Evolutionary conservation across 2,888 invertebrate genomes (phyloP).

Genomic region (Andrena flavipes): DNA sequence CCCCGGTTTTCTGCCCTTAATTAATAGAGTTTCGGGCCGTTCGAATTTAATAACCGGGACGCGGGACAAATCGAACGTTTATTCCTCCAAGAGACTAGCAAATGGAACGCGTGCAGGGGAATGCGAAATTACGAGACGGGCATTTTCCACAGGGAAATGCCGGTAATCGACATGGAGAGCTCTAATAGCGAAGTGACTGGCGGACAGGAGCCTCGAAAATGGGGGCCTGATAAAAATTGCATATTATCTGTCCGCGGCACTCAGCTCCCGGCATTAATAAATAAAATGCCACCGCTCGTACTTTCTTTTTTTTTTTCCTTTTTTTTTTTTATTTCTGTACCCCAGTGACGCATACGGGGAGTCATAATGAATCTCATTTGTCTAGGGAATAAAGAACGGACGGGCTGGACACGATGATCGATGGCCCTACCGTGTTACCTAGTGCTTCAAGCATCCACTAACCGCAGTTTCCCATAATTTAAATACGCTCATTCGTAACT

Average conservation of each 20-base stretch:
- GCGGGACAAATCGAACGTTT: not conserved
- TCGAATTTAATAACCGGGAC: slow-evolving; percentile 13
- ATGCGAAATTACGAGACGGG: slow-evolving; percentile 1
- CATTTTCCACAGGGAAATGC: slow-evolving; percentile 10
- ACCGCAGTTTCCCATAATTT: slow-evolving; percentile 66
- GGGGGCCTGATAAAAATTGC: slow-evolving; percentile 61
- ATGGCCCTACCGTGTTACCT: slow-evolving; percentile 57
- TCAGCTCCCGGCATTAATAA: slow-evolving; percentile 60
- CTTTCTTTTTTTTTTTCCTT: slow-evolving; percentile 9
- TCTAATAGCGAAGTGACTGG: slow-evolving; percentile 28
- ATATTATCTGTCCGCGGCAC: slow-evolving; percentile 45
- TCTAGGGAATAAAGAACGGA: slow-evolving; percentile 65
- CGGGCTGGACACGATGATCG: slow-evolving; percentile 62
- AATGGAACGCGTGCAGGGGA: too few species aligned
- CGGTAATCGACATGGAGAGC: slow-evolving; percentile 16
- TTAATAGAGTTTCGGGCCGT: slow-evolving; percentile 24
- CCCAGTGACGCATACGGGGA: slow-evolving; percentile 51
- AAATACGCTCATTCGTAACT: slow-evolving; percentile 54
- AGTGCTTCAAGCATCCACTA: slow-evolving; percentile 47
- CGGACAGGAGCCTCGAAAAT: slow-evolving; percentile 40
- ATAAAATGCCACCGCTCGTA: slow-evolving; percentile 54
- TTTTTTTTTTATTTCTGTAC: too few species aligned
- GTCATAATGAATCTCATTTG: slow-evolving; percentile 73
- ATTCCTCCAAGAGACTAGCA: not conserved
- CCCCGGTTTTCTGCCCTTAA: slow-evolving; percentile 10